phyloP scores from a whole-genome alignment of 2,888 invertebrate genomes.

The Drosophila nigritarsus region DNA sequence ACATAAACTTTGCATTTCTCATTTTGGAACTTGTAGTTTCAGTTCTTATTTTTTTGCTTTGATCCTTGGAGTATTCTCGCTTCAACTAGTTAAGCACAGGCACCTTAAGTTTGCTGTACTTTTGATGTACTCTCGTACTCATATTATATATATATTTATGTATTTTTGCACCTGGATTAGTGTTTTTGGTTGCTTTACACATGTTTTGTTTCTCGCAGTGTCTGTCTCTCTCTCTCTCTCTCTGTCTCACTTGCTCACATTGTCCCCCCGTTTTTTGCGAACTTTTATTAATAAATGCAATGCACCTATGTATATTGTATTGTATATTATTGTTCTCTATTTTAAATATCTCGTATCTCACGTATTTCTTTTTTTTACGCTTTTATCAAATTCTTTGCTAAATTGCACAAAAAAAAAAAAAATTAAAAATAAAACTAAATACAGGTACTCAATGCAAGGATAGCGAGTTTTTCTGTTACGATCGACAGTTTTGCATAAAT shows the following conservation, averaged over 20 bases:
- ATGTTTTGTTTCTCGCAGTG: constrained; percentile 16
- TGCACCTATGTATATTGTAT: constrained; percentile 24
- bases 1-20: neutral
- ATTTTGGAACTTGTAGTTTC: neutral
- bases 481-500: constrained; percentile 92
- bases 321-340: constrained; percentile 18
- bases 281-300: constrained; percentile 5
- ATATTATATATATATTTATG: constrained; percentile 4
- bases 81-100: constrained; percentile 23
- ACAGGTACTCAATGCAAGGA: constrained; percentile 86
- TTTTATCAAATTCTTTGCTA: constrained; percentile 30
- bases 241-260: constrained; percentile 29
- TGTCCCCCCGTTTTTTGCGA: constrained; percentile 10
- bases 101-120: constrained; percentile 19
- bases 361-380: constrained; percentile 36
- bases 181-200: constrained; percentile 31
- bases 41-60: neutral
- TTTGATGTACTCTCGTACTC: constrained; percentile 9
- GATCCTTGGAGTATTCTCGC: constrained; percentile 1
- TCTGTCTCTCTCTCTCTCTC: constrained; percentile 22
- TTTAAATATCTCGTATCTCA: constrained; percentile 33
- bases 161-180: constrained; percentile 3
- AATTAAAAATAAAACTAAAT: neutral
- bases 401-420: constrained; percentile 33
- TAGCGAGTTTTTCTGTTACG: constrained; percentile 90